Percentiles rank a stretch among this genome's conserved stretches.
Conservation (phyloP, 2,888 invertebrate species). For the Chromoteleia sp. region DNA sequence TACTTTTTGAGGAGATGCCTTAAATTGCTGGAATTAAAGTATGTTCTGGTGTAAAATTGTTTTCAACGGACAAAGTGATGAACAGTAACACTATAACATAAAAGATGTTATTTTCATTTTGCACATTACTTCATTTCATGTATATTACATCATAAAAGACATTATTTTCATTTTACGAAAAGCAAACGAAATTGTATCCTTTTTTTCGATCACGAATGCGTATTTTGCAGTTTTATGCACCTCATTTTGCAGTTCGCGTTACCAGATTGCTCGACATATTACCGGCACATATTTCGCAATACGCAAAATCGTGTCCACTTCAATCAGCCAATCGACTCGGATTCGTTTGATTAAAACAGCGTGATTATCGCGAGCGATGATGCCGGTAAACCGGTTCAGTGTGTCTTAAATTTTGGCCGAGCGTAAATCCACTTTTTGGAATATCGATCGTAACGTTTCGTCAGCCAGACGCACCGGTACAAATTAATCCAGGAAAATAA, state of each 20-base stretch:
- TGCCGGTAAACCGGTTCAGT: conserved; percentile 44
- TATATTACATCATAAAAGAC: no score
- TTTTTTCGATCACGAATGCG: background rate
- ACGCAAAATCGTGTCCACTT: conserved; percentile 30
- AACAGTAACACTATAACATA: no score
- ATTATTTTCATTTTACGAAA: no score
- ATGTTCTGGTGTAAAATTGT: no score
- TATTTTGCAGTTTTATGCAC: background rate
- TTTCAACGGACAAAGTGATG: no score
- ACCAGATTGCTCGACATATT: conserved; percentile 1
- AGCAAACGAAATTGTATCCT: no score
- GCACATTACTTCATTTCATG: no score
- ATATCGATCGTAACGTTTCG: conserved; percentile 47
- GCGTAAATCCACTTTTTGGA: conserved; percentile 52
- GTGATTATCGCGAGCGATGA: conserved; percentile 33
- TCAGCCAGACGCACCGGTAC: conserved; percentile 21
- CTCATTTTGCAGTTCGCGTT: conserved; percentile 1
- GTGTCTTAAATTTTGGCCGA: conserved; percentile 53
- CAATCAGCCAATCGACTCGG: conserved; percentile 22
- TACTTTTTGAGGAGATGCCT: no score
- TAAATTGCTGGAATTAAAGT: no score
- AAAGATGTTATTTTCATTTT: no score
- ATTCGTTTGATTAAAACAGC: conserved; percentile 51
- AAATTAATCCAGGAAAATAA: conserved; percentile 51
- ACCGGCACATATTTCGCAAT: conserved; percentile 26